Base-by-base conservation (phyloP, 1,140 invertebrate species). In the Zophobas morio region DNA sequence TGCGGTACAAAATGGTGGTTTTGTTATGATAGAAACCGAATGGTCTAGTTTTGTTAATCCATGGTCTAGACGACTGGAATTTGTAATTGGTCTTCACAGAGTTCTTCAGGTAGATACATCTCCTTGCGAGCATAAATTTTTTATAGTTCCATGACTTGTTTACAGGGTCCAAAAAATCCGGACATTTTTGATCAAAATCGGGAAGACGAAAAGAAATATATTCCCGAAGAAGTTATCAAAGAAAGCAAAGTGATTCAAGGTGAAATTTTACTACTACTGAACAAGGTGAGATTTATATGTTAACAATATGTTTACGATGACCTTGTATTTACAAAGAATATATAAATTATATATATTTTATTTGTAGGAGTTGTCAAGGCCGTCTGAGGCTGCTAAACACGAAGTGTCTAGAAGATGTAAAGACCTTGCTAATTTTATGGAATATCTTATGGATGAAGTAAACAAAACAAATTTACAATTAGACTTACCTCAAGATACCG, bases 31-130 rank as follows among this genome's bases (percentile, higher is more conserved):
- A 40, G 94, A 97, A 86, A 97, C 96, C 0, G 95, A 98, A 86
- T 98, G 96, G 96, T 95, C 95, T 0, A 94, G 94, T 75, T 98
- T 98, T 86, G 91, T 97, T 39, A 98, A 98, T 90, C 96, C 97
- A 0, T 98, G 96, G 96, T 94, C 94, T 0, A 91, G 91, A 83
- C 94, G 94, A 86, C 87, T 98, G 70, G 97, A 98, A 84, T 97
- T 98, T 88, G 92, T 98, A 60, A 93, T 95, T 82, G 96, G 95
- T 75, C 92, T 96, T 82, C 96, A 98, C 88, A 89, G 91, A 71
- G 92, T 98, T 1, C 84, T 96, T 72, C 93, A 94, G 90, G 94
- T 92, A 86, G 80, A 56, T 84, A 56, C 54, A 35, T 6, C 36
- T 39, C 57, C 46, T 46, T 39, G 1, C 49, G 57, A 36, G 39